Conservation (phyloP, 2,113 vertebrate genomes). For the Corythornis cristatus region DNA sequence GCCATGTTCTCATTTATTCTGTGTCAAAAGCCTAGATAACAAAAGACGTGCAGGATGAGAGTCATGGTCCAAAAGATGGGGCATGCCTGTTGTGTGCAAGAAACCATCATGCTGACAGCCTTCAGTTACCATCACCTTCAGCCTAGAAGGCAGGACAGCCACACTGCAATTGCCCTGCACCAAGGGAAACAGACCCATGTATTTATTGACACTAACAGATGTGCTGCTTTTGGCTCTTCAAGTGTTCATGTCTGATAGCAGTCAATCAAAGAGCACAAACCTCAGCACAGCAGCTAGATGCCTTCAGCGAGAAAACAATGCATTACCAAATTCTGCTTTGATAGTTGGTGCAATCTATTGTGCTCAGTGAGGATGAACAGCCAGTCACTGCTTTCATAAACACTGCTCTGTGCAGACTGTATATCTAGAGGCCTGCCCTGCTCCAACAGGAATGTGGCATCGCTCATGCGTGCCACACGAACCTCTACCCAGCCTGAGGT, state of each 20-base stretch:
- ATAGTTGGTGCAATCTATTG: neutral
- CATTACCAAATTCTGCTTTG: neutral
- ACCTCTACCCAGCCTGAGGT: neutral
- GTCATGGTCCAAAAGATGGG: neutral
- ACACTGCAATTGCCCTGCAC: fast-evolving
- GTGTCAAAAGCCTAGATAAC: neutral
- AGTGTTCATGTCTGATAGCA: neutral
- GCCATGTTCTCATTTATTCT: neutral
- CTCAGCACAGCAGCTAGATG: neutral
- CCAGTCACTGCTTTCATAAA: neutral
- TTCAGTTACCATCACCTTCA: neutral
- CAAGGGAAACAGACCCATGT: neutral
- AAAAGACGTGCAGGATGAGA: neutral
- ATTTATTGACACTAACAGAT: neutral
- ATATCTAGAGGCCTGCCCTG: neutral
- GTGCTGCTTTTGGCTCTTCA: neutral
- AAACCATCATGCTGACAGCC: neutral
- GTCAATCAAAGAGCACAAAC: neutral
- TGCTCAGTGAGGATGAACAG: neutral
- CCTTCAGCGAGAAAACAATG: neutral
- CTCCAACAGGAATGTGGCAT: fast-evolving
- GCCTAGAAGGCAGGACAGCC: neutral
- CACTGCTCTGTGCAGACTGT: neutral
- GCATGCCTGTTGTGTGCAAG: neutral
- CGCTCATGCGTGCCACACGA: neutral